Evolutionary conservation across 2,113 vertebrate genomes (phyloP).

Genomic region (Bombycilla garrulus): DNA sequence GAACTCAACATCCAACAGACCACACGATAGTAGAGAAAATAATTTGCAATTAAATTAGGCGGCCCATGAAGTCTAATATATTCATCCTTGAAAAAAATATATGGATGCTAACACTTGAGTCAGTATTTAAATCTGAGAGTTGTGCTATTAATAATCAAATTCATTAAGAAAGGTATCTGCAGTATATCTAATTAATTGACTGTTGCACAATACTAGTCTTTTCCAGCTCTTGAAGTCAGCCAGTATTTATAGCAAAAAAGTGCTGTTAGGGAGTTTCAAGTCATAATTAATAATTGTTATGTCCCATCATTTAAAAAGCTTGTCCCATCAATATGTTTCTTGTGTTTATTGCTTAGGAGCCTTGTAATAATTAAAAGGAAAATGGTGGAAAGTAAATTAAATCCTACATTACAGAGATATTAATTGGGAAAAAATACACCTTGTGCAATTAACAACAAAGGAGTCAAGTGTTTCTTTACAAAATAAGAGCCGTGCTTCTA

Average conservation of each 20-base stretch:
- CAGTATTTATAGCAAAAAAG: conserved; percentile 46
- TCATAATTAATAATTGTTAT: conserved; percentile 52
- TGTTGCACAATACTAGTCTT: conserved; percentile 19
- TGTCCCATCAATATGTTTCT: conserved; percentile 27
- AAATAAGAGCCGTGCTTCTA: conserved; percentile 18
- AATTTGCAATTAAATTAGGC: background rate
- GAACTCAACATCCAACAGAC: background rate
- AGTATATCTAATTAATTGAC: conserved; percentile 33
- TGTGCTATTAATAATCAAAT: conserved; percentile 1
- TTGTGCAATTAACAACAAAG: conserved; percentile 41
- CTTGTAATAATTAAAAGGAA: conserved; percentile 57
- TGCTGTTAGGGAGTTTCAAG: conserved; percentile 31
- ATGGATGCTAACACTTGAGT: background rate
- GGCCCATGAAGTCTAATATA: background rate
- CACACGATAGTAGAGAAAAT: background rate
- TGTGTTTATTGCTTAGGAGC: conserved; percentile 39
- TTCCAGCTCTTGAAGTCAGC: conserved; percentile 31
- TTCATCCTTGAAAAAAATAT: background rate
- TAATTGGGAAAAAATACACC: background rate
- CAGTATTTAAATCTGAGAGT: background rate
- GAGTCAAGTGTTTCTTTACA: conserved; percentile 7
- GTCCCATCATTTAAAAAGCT: conserved; percentile 46
- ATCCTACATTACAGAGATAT: conserved; percentile 14
- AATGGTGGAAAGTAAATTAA: conserved; percentile 59
- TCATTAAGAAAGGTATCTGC: conserved; percentile 18